Evolutionary conservation across 1,140 invertebrate genomes (phyloP), one percentile per base, ranked within the genome.

Genomic region (Papilio polyxenes): DNA sequence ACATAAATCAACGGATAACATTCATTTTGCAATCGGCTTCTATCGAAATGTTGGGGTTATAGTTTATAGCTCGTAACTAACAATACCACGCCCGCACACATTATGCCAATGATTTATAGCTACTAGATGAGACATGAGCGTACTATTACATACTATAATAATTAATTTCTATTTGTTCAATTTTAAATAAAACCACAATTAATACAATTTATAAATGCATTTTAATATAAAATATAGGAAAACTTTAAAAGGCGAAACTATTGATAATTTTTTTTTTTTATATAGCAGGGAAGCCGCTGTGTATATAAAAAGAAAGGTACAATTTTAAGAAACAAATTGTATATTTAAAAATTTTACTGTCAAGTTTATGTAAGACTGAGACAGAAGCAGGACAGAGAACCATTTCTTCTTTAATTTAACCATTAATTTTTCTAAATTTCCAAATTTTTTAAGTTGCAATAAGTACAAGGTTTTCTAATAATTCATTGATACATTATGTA

Each of bases 1-100:
- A 6, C 74, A 49, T 75, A 75, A 75, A 75, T 75, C 74, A 48
- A 23, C 74, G 74, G 74, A 75, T 75, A 75, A 49, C 74, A 75
- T 75, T 48, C n/a, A 75, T 75, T 75, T 75, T n/a, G 74, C 74
- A 75, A 44, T 74, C 72, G 23, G 17, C 74, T 49, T 75, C 74
- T 44, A 75, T 20, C 74, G 74, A 75, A 65, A 65, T 49, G 48
- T n/a, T 75, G 17, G 69, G 69, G 13, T 44, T 74, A 72, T 72
- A 40, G 69, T 10, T 44, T 74, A 72, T 40, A 40, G 31, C 31
- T 72, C 20, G 31, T 40, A 40, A 9, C 31, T 9, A 40, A 72
- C 69, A 40, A 72, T 72, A 72, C 69, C 69, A 13, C 37, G 69
- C 15, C 74, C 17, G 74, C 40, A 49, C 74, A 44, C 74, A 15